Base-by-base conservation (phyloP, 2,113 vertebrate species). In the Microcebus griseorufus region DNA sequence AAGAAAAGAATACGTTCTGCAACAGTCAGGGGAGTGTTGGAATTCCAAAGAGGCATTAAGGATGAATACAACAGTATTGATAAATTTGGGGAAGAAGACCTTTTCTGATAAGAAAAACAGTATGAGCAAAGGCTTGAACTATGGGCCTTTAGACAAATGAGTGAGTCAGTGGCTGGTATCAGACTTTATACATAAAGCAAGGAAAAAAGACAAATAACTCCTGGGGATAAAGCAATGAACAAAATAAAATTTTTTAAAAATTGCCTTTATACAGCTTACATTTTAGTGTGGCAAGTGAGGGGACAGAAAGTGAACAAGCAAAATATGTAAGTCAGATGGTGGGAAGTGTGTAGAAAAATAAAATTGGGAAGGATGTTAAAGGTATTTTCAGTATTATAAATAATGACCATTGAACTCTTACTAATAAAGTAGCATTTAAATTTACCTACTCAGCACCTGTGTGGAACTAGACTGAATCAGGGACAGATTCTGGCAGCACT, bases 81-180 rank as follows among this genome's bases (percentile, higher is more conserved):
- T 55, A 90, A 93, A 69, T 80, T 37, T 87, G 39, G 20, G 90
- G 17, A 58, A 67, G 39, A 94, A 62, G 16, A 88, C 27, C 22
- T 64, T 78, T 85, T 89, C 37, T 81, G 37, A 6, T 67, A 83
- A 97, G 60, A 90, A 88, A 88, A 72, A 70, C 48, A 51, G 17
- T 84, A 79, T 37, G 23, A 85, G 60, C 67, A 93, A 96, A 96
- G 20, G 23, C 55, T 88, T 84, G 65, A 76, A 70, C 53, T 65
- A 73, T 11, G 72, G 25, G 45, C 58, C 58, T 94, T 88, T 22
- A 94, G 60, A 86, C 67, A 94, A 89, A 92, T 51, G 37, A 79
- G n/a, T 42, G 37, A 79, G n/a, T 48, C 20, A 51, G 4, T 78
- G 62, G 51, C n/a, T 90, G 37, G 73, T 78, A 37, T 53, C 37